Base-by-base conservation (phyloP, 1,140 invertebrate species). In the Aphidius ervi region DNA sequence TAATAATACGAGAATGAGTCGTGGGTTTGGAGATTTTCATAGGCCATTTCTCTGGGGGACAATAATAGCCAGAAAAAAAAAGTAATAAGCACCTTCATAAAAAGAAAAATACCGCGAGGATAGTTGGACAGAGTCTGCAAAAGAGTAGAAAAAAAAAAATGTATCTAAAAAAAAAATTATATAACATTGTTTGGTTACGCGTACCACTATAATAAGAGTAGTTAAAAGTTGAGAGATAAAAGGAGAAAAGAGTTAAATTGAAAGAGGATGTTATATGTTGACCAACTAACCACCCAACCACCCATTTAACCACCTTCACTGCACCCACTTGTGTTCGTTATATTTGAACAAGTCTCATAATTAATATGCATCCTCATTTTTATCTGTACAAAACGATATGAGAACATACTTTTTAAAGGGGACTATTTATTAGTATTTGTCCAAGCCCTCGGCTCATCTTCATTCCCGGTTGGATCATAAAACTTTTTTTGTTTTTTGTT, bases 331-430 rank as follows among this genome's bases (percentile, higher is more conserved):
- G 66, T 70, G 68, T 76, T 74, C 66, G 62, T 62, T 48, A 57
- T 76, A 74, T 76, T 78, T 76, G 74, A 76, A 76, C 74, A 76
- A 76, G 74, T 67, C 69, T 73, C 72, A 75, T 78, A 78, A 76
- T 77, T 77, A 77, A 77, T 77, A 77, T 74, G 68, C 70, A 77
- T 72, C 74, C 74, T 70, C 70, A 68, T 71, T 69, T 31, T 63
- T 49, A 60, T 68, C 65, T 67, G 64, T 66, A 65, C 65, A 43
- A 56, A 67, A 71, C 65, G 65, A 56, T 67, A 56, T 63, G 67
- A 67, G 63, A 70, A 74, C 69, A 72, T 74, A 73, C 74, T 70
- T 75, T 71, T 42, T 16, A 37, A 68, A 63, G 63, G 58, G 62
- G 58, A 54, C 45, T 61, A 61, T 61, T 64, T 64, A 64, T 64